Percentiles rank a stretch among this genome's conserved stretches.
Conservation (phyloP, 2,797 vertebrate species). For the Leptoclinus maculatus region DNA sequence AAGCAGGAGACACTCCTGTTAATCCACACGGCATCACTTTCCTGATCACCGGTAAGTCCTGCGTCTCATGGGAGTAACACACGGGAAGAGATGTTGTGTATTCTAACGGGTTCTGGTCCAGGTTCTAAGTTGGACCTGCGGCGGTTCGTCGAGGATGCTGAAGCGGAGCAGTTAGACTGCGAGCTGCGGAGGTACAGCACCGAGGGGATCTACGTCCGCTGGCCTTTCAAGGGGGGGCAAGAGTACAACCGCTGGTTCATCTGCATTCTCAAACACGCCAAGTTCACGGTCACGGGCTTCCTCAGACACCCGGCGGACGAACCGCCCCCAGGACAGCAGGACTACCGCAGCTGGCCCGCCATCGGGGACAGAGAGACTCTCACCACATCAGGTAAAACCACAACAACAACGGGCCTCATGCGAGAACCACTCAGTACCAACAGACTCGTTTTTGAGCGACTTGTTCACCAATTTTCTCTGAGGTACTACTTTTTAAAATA, state of each 20-base stretch:
- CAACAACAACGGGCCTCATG: background rate
- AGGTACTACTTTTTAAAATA: too few species aligned
- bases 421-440: too few species aligned
- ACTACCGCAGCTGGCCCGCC: constrained; percentile 53
- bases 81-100: background rate
- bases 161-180: constrained; percentile 73
- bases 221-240: constrained; percentile 72
- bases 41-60: constrained; percentile 74
- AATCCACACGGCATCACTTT: constrained; percentile 78
- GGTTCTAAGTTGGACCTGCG: constrained; percentile 79
- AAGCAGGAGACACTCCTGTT: constrained; percentile 68
- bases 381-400: constrained; percentile 73
- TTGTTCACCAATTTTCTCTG: too few species aligned
- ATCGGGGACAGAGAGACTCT: constrained; percentile 67
- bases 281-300: constrained; percentile 70
- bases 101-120: constrained; percentile 32
- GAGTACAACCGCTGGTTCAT: constrained; percentile 80
- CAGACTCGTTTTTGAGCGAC: too few species aligned
- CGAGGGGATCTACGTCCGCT: constrained; percentile 69
- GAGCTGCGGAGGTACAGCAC: constrained; percentile 79
- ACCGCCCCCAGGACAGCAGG: constrained; percentile 46
- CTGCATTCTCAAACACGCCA: constrained; percentile 69
- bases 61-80: too few species aligned
- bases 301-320: constrained; percentile 74
- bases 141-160: constrained; percentile 52